phyloP scores from a whole-genome alignment of 2,113 vertebrate species.

The Crotophaga sulcirostris region DNA sequence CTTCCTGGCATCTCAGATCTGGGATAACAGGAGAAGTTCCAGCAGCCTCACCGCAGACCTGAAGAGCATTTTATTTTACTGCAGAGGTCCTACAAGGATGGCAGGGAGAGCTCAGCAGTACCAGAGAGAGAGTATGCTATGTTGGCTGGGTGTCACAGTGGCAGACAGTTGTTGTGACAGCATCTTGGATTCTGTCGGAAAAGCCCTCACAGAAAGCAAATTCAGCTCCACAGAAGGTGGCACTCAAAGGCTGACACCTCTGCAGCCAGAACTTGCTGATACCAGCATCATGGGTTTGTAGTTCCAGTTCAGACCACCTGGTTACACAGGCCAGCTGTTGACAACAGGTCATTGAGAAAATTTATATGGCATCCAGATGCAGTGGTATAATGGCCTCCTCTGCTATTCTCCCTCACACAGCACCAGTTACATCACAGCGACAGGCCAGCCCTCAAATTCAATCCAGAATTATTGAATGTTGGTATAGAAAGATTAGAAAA shows the following conservation, averaged over 20 bases:
- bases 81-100: not conserved
- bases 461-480: not conserved
- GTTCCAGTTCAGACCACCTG: not conserved
- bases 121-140: not conserved
- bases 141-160: not conserved
- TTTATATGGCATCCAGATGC: not conserved
- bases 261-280: not conserved
- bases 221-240: not conserved
- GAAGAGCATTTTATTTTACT: conserved; percentile 9
- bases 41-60: conserved; percentile 7
- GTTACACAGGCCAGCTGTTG: not conserved
- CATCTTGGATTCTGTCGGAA: not conserved
- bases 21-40: not conserved
- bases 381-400: not conserved
- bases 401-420: not conserved
- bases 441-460: not conserved
- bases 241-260: not conserved
- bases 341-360: not conserved
- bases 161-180: not conserved
- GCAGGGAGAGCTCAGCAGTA: not conserved
- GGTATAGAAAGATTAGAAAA: not conserved
- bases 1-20: conserved; percentile 23
- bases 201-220: not conserved
- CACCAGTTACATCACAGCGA: not conserved
- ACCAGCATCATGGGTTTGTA: not conserved